These are phyloP conservation scores for Potamilus streckersoni DNA, from an alignment of 1,140 invertebrate genomes.

Conservation along the genomic window DNA sequence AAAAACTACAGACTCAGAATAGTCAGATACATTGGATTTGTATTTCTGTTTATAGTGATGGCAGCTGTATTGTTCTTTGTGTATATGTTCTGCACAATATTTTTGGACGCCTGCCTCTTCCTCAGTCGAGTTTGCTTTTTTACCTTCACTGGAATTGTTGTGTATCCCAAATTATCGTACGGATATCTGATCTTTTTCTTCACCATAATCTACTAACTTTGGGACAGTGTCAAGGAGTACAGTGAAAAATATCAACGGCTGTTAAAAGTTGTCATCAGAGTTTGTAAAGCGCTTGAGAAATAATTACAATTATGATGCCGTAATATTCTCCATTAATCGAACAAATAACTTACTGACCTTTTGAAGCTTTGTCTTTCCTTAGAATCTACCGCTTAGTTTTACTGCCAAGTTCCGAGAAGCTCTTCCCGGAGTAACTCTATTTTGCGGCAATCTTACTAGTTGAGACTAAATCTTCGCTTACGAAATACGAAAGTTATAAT, in stretches of 20 bases:
- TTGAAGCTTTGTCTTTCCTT: no score
- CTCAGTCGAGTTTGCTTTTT: slow-evolving; percentile 5
- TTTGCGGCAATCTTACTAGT: no score
- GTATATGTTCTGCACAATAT: slow-evolving; percentile 20
- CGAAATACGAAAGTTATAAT: no score
- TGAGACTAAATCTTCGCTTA: no score
- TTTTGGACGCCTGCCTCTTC: slow-evolving; percentile 21
- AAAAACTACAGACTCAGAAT: background rate
- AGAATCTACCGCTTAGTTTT: no score
- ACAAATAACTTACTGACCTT: no score
- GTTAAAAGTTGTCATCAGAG: slow-evolving; percentile 1
- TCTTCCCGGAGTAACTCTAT: no score
- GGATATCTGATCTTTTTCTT: slow-evolving; percentile 17
- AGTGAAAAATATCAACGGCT: slow-evolving; percentile 3
- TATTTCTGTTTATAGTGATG: background rate
- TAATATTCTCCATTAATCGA: no score
- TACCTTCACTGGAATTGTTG: slow-evolving; percentile 18
- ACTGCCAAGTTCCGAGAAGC: no score
- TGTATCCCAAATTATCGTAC: slow-evolving; percentile 18
- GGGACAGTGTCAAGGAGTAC: slow-evolving; percentile 9
- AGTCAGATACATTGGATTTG: background rate
- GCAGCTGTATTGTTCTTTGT: slow-evolving; percentile 10
- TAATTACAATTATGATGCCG: no score
- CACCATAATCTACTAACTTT: slow-evolving; percentile 20
- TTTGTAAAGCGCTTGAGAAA: slow-evolving; percentile 4